Conservation (phyloP, 2,797 vertebrate species). For the Anabas testudineus region DNA sequence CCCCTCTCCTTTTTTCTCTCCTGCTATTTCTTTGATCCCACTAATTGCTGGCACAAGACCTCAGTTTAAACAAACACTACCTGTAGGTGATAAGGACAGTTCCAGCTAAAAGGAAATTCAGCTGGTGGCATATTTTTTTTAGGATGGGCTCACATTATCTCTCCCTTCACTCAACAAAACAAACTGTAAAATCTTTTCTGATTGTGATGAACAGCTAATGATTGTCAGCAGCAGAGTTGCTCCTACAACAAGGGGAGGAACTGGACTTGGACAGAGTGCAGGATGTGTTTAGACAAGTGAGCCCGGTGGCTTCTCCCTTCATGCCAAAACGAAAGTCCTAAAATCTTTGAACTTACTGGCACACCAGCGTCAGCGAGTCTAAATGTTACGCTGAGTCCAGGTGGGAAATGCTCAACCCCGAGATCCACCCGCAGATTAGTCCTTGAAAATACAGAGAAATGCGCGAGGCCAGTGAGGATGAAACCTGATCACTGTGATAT, state of each 20-base stretch:
- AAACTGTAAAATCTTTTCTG: conserved; percentile 19
- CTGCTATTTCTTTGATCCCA: conserved; percentile 62
- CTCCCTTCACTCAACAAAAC: conserved; percentile 26
- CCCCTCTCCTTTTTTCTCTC: conserved; percentile 1
- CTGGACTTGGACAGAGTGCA: conserved; percentile 68
- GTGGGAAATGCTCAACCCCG: conserved; percentile 62
- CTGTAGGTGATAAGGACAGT: conserved; percentile 49
- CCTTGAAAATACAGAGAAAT: conserved; percentile 56
- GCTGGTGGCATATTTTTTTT: conserved; percentile 15
- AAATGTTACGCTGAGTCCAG: conserved; percentile 65
- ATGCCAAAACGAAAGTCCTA: conserved; percentile 70
- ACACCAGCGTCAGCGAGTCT: conserved; percentile 71
- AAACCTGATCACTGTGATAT: conserved; percentile 28
- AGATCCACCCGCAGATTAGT: conserved; percentile 63
- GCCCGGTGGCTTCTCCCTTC: conserved; percentile 63
- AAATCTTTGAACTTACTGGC: conserved; percentile 78
- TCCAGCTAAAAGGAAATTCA: conserved; percentile 41
- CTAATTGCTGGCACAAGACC: conserved; percentile 60
- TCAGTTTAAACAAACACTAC: conserved; percentile 61
- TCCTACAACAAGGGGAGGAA: conserved; percentile 63
- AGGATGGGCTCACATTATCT: conserved; percentile 5
- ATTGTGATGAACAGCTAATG: not conserved
- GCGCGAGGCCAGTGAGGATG: conserved; percentile 29
- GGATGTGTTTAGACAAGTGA: conserved; percentile 76
- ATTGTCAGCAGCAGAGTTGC: conserved; percentile 33